Percentiles rank a stretch among this genome's conserved stretches.
Evolutionary conservation across 1,140 invertebrate species (phyloP).

Genomic region (Diplogasteroides magnus): DNA sequence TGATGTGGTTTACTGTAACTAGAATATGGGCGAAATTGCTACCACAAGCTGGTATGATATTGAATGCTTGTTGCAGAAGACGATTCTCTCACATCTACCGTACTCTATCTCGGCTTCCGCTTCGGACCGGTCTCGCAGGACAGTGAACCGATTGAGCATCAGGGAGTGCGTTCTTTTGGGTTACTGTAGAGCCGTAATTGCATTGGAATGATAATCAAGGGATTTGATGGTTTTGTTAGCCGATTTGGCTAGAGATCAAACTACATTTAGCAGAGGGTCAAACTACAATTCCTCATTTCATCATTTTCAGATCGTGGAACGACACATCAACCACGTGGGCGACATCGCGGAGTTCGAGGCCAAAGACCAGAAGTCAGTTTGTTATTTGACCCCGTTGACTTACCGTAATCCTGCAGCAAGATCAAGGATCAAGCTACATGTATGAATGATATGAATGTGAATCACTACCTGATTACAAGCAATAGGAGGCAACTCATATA

Average conservation of each 20-base stretch:
- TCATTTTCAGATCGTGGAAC: conserved; percentile 33
- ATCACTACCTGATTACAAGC: too few relatives aligned
- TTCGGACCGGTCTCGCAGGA: conserved; percentile 22
- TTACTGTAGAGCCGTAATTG: too few relatives aligned
- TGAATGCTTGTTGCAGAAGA: conserved; percentile 6
- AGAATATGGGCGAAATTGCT: conserved; percentile 2
- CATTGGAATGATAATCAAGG: too few relatives aligned
- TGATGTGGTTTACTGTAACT: neutral
- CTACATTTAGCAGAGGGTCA: too few relatives aligned
- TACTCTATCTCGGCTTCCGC: conserved; percentile 20
- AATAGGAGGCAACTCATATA: too few relatives aligned
- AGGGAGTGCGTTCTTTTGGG: conserved; percentile 26
- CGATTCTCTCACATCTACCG: conserved; percentile 4
- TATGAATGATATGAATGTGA: too few relatives aligned
- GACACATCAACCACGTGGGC: conserved; percentile 20
- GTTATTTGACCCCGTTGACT: conserved; percentile 17
- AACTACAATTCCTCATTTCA: too few relatives aligned
- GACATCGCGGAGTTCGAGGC: conserved; percentile 12
- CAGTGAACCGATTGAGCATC: conserved; percentile 26
- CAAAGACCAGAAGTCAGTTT: conserved; percentile 9
- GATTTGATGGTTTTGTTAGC: too few relatives aligned
- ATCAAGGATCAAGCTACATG: too few relatives aligned
- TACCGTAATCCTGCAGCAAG: too few relatives aligned
- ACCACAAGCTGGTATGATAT: conserved; percentile 1
- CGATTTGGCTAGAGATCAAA: too few relatives aligned